Base-by-base conservation (phyloP, 2,113 vertebrate genomes). In the Myxocyprinus asiaticus region DNA sequence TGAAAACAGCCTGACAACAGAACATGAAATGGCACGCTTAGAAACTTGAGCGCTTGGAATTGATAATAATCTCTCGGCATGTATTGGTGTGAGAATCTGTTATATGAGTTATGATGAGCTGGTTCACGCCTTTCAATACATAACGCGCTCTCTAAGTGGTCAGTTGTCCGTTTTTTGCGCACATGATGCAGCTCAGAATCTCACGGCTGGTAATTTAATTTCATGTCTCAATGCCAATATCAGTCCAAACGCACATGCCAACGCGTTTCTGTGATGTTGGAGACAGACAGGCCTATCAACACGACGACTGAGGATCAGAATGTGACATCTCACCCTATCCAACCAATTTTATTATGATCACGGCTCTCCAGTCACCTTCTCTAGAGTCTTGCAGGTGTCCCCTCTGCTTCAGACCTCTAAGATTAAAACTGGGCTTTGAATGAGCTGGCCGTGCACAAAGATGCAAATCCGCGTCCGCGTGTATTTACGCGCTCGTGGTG, bases 401-500 rank as follows among this genome's bases (percentile, higher is more conserved):
- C 63, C 59, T 74, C 71, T 9, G 11, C 71, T 9, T 55, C 51
- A 44, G 22, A 71, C 53, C 53, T 5, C 45, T 63, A 50, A 74
- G 71, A 74, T 71, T 70, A 62, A 70, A 73, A 61, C 15, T 14
- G 63, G 62, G 48, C 22, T 33, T 62, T 51, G 74, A 73, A 61
- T 51, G 82, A 72, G 75, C 56, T 81, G 83, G 67, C 63, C 76
- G 84, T 61, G 62, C 62, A 61, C 69, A 51, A 81, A 78, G 79
- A 77, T 75, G 77, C 79, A 78, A 80, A 33, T 33, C 22, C 22
- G 22, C 22, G 66, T 75, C 71, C n/a, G 79, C 88, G 89, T 90
- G 87, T 87, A 88, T 93, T 91, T 90, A 91, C 90, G 92, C 90
- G 77, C 90, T 88, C 89, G 84, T 89, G 79, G 86, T 93, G 91